phyloP scores from a whole-genome alignment of 2,888 invertebrate species.

The Hypsopygia costalis region DNA sequence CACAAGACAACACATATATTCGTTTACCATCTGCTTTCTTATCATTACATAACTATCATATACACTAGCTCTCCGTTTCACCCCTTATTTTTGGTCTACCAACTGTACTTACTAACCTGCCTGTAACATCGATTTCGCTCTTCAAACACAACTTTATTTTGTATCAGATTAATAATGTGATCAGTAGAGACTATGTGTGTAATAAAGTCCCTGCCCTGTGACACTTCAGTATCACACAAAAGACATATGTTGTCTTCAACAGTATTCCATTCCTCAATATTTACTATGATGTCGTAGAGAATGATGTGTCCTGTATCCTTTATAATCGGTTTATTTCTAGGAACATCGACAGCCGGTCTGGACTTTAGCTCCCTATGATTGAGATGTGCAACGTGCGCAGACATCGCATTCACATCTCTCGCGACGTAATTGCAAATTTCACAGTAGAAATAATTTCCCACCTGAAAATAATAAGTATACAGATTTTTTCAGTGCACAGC shows the following conservation, averaged over 20 bases:
- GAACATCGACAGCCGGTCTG: constrained; percentile 15
- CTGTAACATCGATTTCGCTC: constrained; percentile 31
- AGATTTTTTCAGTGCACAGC: neutral
- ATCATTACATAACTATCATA: too few relatives aligned
- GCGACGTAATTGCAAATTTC: constrained; percentile 40
- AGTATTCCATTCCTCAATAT: constrained; percentile 41
- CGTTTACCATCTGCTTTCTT: too few relatives aligned
- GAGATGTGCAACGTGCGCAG: constrained; percentile 32
- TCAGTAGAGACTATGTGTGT: constrained; percentile 28
- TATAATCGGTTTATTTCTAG: constrained; percentile 13
- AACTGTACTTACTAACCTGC: constrained; percentile 29
- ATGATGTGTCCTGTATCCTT: neutral
- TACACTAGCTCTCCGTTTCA: too few relatives aligned
- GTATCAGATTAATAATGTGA: constrained; percentile 43
- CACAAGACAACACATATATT: too few relatives aligned
- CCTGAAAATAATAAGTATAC: constrained; percentile 31
- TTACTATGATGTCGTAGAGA: constrained; percentile 9
- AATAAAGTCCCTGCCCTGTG: constrained; percentile 9
- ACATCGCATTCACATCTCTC: constrained; percentile 18
- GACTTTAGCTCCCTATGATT: constrained; percentile 33
- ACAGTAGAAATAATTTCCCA: constrained; percentile 42
- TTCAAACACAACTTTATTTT: constrained; percentile 23
- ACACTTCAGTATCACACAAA: constrained; percentile 31
- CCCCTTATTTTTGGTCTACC: neutral
- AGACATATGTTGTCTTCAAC: constrained; percentile 35